Conservation (phyloP, 2,888 invertebrate species). For the Aleiodes alternator region DNA sequence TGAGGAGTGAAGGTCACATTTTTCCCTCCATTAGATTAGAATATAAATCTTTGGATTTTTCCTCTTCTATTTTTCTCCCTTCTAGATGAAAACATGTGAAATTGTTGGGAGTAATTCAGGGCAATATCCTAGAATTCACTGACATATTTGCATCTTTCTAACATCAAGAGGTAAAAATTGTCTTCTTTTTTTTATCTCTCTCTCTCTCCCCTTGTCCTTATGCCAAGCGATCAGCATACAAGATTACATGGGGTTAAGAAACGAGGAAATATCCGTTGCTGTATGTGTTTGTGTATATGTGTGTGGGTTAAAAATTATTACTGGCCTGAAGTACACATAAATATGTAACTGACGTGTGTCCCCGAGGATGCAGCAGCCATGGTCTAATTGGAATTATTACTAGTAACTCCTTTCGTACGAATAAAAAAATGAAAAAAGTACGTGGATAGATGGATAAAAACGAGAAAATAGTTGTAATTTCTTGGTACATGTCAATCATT, state of each 20-base stretch:
- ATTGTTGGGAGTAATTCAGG: conserved; percentile 15
- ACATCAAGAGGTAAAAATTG: neutral
- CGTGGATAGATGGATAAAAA: conserved; percentile 5
- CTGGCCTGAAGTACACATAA: conserved; percentile 56
- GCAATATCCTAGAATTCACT: conserved; percentile 1
- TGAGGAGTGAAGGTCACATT: conserved; percentile 13
- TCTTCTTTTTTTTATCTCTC: too few species aligned
- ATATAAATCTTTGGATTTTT: neutral
- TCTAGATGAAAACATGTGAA: neutral
- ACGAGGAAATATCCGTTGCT: conserved; percentile 57
- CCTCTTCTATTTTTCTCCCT: neutral
- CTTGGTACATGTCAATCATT: conserved; percentile 19
- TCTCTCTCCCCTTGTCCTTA: neutral
- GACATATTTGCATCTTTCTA: conserved; percentile 1
- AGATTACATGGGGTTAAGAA: conserved; percentile 59
- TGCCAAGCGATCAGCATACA: conserved; percentile 59
- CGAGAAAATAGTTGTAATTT: neutral
- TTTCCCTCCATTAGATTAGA: neutral
- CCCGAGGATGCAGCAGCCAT: conserved; percentile 55
- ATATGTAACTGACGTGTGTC: conserved; percentile 57
- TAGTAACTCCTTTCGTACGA: neutral
- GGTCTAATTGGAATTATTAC: conserved; percentile 58
- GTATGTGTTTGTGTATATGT: neutral
- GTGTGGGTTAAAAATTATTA: conserved; percentile 4
- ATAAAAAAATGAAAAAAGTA: neutral